Evolutionary conservation across 2,113 vertebrate species (phyloP).

Genomic region (Oncorhynchus keta): DNA sequence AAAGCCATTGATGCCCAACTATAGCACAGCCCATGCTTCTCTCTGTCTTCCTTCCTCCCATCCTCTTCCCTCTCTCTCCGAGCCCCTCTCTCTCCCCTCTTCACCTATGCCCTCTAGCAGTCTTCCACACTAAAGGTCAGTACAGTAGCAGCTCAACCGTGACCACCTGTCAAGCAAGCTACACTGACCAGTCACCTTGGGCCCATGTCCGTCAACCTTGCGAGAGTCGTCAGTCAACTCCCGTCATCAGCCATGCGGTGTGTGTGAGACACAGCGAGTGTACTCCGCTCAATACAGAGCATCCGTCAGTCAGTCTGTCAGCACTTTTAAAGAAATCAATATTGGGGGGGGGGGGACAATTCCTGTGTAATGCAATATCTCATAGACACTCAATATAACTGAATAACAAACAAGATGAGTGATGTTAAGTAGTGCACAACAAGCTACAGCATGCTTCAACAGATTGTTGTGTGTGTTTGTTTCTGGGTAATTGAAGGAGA

Average conservation of each 20-base stretch:
- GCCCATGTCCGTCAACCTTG: background rate
- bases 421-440: background rate
- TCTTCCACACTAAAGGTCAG: background rate
- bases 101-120: too few species aligned
- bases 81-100: background rate
- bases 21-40: background rate
- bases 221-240: background rate
- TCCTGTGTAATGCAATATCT: constrained; percentile 41
- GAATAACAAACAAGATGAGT: constrained; percentile 1
- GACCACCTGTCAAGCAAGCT: constrained; percentile 23
- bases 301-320: constrained; percentile 36
- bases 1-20: too few species aligned
- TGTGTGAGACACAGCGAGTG: background rate
- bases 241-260: background rate
- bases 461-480: too few species aligned
- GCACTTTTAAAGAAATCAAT: constrained; percentile 42
- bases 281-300: background rate
- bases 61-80: background rate
- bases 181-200: constrained; percentile 23
- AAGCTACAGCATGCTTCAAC: background rate
- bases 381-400: constrained; percentile 25
- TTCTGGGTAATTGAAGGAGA: too few species aligned
- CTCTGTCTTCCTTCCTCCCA: background rate
- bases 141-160: constrained; percentile 17
- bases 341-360: constrained; percentile 25